Conservation (phyloP, 2,113 vertebrate species). For the Lagenorhynchus albirostris region DNA sequence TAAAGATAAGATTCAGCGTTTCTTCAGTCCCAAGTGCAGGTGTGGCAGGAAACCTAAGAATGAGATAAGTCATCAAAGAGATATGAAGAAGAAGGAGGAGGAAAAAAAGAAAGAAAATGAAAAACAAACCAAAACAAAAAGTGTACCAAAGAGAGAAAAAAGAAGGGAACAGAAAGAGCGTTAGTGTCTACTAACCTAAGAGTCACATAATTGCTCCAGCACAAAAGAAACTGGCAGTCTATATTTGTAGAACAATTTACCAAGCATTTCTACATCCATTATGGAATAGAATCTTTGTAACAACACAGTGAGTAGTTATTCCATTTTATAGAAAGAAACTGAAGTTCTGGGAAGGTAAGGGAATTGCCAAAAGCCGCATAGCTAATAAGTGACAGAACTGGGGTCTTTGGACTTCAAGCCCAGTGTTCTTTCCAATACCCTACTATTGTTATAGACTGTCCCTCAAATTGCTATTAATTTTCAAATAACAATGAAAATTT, state of each 20-base stretch:
- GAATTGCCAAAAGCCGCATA: neutral
- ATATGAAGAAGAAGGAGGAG: neutral
- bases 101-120: neutral
- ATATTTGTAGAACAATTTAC: neutral
- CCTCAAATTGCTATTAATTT: neutral
- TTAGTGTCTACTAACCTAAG: neutral
- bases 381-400: neutral
- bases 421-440: neutral
- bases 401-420: neutral
- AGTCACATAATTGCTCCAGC: neutral
- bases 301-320: neutral
- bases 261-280: neutral
- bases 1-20: neutral
- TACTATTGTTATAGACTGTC: neutral
- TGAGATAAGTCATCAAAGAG: neutral
- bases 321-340: neutral
- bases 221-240: neutral
- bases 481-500: neutral
- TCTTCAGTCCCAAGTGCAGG: neutral
- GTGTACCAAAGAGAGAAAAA: neutral
- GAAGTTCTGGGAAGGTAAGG: neutral
- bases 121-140: neutral
- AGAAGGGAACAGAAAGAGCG: neutral
- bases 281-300: neutral
- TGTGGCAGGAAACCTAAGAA: neutral